Percentiles rank a stretch among this genome's conserved stretches.
These are phyloP conservation scores for Halyomorpha halys DNA, from an alignment of 1,140 invertebrate genomes.

Conservation along the genomic window DNA sequence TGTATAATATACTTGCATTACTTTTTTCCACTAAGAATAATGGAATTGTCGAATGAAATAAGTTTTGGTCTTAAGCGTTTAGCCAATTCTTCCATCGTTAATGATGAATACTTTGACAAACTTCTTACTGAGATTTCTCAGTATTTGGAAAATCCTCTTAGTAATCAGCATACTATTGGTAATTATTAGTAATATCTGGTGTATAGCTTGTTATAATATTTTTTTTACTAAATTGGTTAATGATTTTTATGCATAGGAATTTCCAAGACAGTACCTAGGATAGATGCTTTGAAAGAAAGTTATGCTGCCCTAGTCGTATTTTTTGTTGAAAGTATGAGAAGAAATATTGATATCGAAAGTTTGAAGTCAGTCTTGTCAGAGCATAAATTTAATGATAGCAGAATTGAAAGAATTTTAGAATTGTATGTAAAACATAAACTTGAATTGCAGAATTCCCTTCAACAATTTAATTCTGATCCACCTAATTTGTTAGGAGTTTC, in stretches of 20 bases:
- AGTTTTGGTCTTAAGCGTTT: conserved; percentile 8
- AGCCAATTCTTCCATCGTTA: conserved; percentile 5
- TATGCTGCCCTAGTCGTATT: conserved; percentile 16
- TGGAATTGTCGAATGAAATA: conserved; percentile 16
- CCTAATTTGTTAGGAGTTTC: conserved; percentile 13
- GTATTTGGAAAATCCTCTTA: conserved; percentile 11
- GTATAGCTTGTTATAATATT: neutral
- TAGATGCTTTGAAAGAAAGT: conserved; percentile 18
- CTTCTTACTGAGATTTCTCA: conserved; percentile 13
- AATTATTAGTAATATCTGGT: neutral
- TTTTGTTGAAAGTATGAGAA: conserved; percentile 14
- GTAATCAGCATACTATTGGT: conserved; percentile 8
- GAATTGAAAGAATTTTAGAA: conserved; percentile 18
- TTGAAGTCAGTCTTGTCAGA: neutral
- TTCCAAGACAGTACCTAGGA: neutral
- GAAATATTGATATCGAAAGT: conserved; percentile 2
- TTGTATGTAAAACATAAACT: conserved; percentile 2
- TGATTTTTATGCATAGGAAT: conserved; percentile 10
- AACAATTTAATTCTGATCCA: conserved; percentile 6
- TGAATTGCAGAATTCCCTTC: conserved; percentile 1
- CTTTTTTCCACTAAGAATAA: neutral
- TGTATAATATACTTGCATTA: neutral
- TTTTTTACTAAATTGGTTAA: neutral
- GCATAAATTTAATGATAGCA: conserved; percentile 4
- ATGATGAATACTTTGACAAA: conserved; percentile 18